phyloP scores from a whole-genome alignment of 2,888 invertebrate species.

The Melanostoma scalare region DNA sequence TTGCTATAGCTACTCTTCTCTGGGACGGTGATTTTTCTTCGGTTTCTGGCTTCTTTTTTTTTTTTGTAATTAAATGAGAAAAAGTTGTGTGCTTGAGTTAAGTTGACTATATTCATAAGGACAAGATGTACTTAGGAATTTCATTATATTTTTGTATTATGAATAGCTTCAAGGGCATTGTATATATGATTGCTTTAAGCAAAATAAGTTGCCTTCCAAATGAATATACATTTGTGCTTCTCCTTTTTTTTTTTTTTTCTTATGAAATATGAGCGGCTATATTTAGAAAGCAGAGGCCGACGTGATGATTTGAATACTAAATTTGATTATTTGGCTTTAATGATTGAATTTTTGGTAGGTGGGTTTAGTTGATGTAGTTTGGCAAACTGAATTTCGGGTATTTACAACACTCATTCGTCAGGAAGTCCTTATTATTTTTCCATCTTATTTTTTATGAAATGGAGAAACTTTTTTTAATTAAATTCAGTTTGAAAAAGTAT shows the following conservation, averaged over 20 bases:
- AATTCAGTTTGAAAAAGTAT: too few relatives aligned
- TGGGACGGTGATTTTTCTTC: slow-evolving; percentile 12
- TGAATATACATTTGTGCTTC: slow-evolving; percentile 13
- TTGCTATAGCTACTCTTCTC: slow-evolving; percentile 15
- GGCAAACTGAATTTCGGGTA: too few relatives aligned
- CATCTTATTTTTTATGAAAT: too few relatives aligned
- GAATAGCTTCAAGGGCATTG: slow-evolving; percentile 18
- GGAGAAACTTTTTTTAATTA: too few relatives aligned
- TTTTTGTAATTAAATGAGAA: slow-evolving; percentile 62
- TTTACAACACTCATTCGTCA: too few relatives aligned
- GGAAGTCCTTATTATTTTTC: too few relatives aligned
- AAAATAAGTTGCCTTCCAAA: slow-evolving; percentile 2
- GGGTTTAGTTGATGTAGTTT: too few relatives aligned
- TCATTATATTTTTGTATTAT: slow-evolving; percentile 19
- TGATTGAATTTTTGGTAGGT: too few relatives aligned
- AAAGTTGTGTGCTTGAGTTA: slow-evolving; percentile 44
- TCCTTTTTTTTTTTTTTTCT: slow-evolving; percentile 14
- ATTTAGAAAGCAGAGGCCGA: too few relatives aligned
- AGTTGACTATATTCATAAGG: slow-evolving; percentile 56
- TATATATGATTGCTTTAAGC: slow-evolving; percentile 15
- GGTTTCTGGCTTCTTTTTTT: slow-evolving; percentile 18
- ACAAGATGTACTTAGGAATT: slow-evolving; percentile 40
- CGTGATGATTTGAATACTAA: too few relatives aligned
- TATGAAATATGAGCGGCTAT: not conserved
- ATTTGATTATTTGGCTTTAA: too few relatives aligned